Evolutionary conservation across 2,888 invertebrate species (phyloP), one percentile per base, ranked within the genome.

Genomic region (Drosophila multiciliata): DNA sequence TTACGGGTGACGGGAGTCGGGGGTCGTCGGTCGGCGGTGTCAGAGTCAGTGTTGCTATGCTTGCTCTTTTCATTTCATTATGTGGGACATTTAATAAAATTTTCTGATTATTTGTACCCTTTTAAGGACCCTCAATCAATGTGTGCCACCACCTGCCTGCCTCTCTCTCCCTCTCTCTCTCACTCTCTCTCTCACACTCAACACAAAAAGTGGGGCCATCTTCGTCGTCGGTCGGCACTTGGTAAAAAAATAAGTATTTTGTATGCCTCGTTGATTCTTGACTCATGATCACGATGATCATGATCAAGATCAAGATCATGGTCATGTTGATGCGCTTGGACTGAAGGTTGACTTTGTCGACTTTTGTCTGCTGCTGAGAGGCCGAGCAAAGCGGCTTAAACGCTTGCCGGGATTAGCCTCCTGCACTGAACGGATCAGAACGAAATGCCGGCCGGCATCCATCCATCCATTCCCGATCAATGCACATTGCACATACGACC

Each of bases 111-210:
- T 89, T 90, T 87, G 80, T 90, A 91, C 85, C 87, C 90, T 89
- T 91, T 90, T 79, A 91, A 91, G 91, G 90, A 91, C 91, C 84
- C 91, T 91, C 90, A 90, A 91, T 91, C 91, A 87, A 82, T 86
- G 74, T 57, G 61, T 61, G 57, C 67, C 67, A 67, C 68, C 52
- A 69, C 65, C 72, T 73, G 72, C 48, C 36, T 48, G 53, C 8
- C 35, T 23, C 58, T 59, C 45, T 42, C 42, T 17, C 66, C 15
- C 55, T 9, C 40, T 33, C 52, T 59, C 20, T 26, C 32, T 8
- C 20, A 17, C 29, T 48, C 38, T 50, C 38, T 42, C 9, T 8
- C 35, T 57, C 66, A 23, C 49, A 65, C 52, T 65, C 58, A 69
- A 74, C 55, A 62, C 58, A 20, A 65, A 73, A 69, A 66, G 72